Evolutionary conservation across 2,888 invertebrate species (phyloP), one percentile per base, ranked within the genome.

Genomic region (Ernsta delagoae): DNA sequence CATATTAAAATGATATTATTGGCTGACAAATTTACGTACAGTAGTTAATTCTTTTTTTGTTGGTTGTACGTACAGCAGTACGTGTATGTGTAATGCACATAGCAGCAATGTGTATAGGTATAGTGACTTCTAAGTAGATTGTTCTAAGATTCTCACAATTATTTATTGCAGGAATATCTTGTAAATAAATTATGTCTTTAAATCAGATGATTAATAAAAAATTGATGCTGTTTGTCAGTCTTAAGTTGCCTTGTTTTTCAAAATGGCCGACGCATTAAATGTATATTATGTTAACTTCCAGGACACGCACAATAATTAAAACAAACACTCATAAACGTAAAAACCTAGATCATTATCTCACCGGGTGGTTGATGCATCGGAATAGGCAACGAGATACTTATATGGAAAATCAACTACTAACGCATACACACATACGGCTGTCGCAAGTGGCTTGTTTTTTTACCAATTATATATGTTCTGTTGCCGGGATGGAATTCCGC

Each of bases 401-500:
- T 83, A 90, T 85, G 89, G 89, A 70, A 82, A 88, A 82, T 82
- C 86, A 84, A 86, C 84, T 81, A 71, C 76, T 70, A 80, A 80
- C 75, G 72, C 79, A 81, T 83, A 79, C 80, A 83, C 81, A 75
- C 73, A 73, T 70, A 77, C 78, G 80, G 82, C 79, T 87, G 84
- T 86, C 83, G 87, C 86, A 85, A 88, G 82, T 83, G 82, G 84
- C 88, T 84, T 85, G 87, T 87, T 92, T 92, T 45, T 91, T 92
- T 86, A 83, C 79, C 80, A 83, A 89, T 87, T 85, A 86, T 62
- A 67, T 50, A 43, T 88, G 86, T 89, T 87, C 87, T 89, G 88
- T 88, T 87, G 87, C 86, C 82, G 85, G 80, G 80, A 77, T 81
- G 88, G 91, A 91, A 92, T 92, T 88, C 89, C 83, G 86, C 89